Base-by-base conservation (phyloP, 2,888 invertebrate species). In the Dicyrtoma fusca region DNA sequence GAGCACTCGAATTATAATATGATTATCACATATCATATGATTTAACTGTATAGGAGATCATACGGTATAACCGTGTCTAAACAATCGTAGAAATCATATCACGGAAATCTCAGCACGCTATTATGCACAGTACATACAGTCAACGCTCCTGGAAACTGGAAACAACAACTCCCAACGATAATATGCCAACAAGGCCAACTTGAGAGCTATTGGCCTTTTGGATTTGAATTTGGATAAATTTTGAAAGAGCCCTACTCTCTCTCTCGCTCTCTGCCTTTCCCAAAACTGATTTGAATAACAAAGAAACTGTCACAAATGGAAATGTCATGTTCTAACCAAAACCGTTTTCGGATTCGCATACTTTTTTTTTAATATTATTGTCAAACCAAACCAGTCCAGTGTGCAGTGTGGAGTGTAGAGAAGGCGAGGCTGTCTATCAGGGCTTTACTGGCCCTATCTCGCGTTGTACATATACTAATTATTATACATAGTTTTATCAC, bases 261-360 rank as follows among this genome's bases (percentile, higher is more conserved):
- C 4, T 10, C 13, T 57, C 19, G 57, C 23, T 23, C 17, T 17
- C 57, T 3, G 57, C 61, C 66, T 53, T 71, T 62, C 70, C 68
- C 59, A 45, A 73, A 62, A 42, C 69, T 73, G 21, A 78, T 78
- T 77, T 78, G 76, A 78, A 78, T 78, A 75, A 78, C 78, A 78
- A 78, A 77, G 74, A 75, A 69, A 53, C 66, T 72, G 74, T 77
- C 78, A 74, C 76, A 78, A 77, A 78, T 78, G 78, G 76, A 78
- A 78, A 76, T 78, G 74, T 76, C 76, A 70, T 78, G 78, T 78
- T 74, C 69, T 69, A 73, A 69, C 61, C 34, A 69, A 76, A 69
- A 77, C 73, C 71, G 73, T 74, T 77, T 74, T 74, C 73, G 73
- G 71, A 77, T 59, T 45, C 69, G 69, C 69, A 34, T 61, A 47